phyloP scores from a whole-genome alignment of 2,888 invertebrate genomes.

The Augiades crinisus region DNA sequence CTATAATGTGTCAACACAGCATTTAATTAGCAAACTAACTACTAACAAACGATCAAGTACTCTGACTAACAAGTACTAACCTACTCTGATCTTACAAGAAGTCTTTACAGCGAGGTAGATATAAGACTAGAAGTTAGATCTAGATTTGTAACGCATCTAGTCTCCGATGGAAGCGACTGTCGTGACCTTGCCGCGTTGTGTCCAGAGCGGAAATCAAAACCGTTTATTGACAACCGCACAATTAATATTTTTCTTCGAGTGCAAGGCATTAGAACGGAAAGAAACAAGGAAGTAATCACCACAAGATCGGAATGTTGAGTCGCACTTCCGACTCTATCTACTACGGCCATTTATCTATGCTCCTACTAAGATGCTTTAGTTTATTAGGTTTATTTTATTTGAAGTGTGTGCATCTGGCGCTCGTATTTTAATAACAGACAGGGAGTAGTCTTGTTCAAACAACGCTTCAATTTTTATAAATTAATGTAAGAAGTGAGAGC shows the following conservation, averaged over 20 bases:
- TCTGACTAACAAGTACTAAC: too few relatives aligned
- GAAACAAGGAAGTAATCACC: slow-evolving; percentile 23
- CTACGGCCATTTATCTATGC: too few relatives aligned
- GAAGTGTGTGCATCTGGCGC: neutral
- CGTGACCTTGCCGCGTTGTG: slow-evolving; percentile 30
- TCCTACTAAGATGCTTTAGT: neutral
- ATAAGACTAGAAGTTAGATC: neutral
- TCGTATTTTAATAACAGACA: neutral
- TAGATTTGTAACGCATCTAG: neutral
- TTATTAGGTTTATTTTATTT: neutral
- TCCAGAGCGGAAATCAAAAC: slow-evolving; percentile 41
- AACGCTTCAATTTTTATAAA: too few relatives aligned
- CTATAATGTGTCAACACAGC: too few relatives aligned
- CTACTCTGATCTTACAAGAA: too few relatives aligned
- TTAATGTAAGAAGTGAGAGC: too few relatives aligned
- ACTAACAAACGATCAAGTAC: too few relatives aligned
- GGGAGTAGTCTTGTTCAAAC: neutral
- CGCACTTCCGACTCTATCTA: slow-evolving; percentile 18
- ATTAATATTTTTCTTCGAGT: slow-evolving; percentile 28
- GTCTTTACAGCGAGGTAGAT: too few relatives aligned
- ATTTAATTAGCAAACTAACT: too few relatives aligned
- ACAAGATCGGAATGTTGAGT: slow-evolving; percentile 20
- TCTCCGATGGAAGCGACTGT: neutral
- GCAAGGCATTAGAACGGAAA: slow-evolving; percentile 23
- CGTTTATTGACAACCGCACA: slow-evolving; percentile 29